phyloP scores from a whole-genome alignment of 2,888 invertebrate genomes.

The Neoscelio sp. region DNA sequence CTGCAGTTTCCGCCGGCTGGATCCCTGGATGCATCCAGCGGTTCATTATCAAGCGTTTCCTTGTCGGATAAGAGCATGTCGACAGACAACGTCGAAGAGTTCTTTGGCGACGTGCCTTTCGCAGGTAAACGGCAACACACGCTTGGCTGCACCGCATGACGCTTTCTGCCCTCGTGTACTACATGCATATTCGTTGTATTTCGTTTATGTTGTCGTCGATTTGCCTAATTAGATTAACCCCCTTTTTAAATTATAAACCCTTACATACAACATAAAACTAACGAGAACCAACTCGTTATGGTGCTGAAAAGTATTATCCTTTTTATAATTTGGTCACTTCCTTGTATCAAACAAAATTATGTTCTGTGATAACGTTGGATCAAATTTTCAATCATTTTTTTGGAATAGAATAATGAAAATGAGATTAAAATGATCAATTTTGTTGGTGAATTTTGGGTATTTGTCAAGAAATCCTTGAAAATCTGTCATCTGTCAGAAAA shows the following conservation, averaged over 20 bases:
- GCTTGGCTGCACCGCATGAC: conserved; percentile 83
- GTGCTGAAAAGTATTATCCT: too few species aligned
- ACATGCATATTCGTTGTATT: conserved; percentile 81
- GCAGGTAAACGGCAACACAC: conserved; percentile 88
- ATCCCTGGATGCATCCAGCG: conserved; percentile 86
- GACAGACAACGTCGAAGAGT: conserved; percentile 94
- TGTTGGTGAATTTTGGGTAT: too few species aligned
- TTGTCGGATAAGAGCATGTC: conserved; percentile 91
- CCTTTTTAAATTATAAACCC: conserved; percentile 58
- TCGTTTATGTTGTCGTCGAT: conserved; percentile 79
- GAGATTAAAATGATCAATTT: too few species aligned
- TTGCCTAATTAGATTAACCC: conserved; percentile 71
- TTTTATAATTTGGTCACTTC: too few species aligned
- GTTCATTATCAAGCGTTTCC: conserved; percentile 90
- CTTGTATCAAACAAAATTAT: too few species aligned
- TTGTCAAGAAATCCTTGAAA: too few species aligned
- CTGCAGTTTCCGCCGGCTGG: conserved; percentile 84
- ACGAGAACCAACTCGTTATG: too few species aligned
- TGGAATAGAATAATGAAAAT: too few species aligned
- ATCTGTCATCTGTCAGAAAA: too few species aligned
- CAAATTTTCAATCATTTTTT: too few species aligned
- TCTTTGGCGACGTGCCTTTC: conserved; percentile 93
- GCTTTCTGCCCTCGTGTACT: conserved; percentile 82
- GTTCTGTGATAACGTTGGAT: too few species aligned
- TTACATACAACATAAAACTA: conserved; percentile 15